Percentiles rank a stretch among this genome's conserved stretches.
Evolutionary conservation across 2,888 invertebrate species (phyloP).

Genomic region (Itoplectis maculator): DNA sequence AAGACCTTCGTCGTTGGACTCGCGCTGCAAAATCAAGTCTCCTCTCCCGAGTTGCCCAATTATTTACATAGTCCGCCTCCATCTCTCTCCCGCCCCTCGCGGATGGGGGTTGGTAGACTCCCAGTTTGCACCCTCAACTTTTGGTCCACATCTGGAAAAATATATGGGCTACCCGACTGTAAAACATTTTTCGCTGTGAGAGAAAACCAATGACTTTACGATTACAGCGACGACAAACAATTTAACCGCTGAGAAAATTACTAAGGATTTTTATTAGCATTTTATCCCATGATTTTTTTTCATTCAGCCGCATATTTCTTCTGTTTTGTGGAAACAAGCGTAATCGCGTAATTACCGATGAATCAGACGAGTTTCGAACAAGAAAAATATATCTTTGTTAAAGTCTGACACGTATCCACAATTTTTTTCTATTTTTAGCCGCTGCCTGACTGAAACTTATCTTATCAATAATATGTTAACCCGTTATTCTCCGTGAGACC

Average conservation of each 20-base stretch:
- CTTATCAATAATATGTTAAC: not conserved
- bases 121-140: not conserved
- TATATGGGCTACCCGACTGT: too few species aligned
- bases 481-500: too few species aligned
- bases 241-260: too few species aligned
- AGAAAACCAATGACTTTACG: too few species aligned
- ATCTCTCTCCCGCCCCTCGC: not conserved
- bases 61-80: slow-evolving; percentile 64
- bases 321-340: not conserved
- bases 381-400: slow-evolving; percentile 8
- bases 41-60: slow-evolving; percentile 61
- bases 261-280: too few species aligned
- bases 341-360: slow-evolving; percentile 29
- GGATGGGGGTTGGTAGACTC: slow-evolving; percentile 1
- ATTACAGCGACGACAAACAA: too few species aligned
- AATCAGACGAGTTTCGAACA: slow-evolving; percentile 39
- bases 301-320: too few species aligned
- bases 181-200: too few species aligned
- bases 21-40: slow-evolving; percentile 40
- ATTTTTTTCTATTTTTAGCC: not conserved
- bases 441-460: not conserved
- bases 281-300: too few species aligned
- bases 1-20: slow-evolving; percentile 42
- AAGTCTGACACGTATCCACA: not conserved
- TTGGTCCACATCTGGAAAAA: too few species aligned